phyloP scores from a whole-genome alignment of 2,888 invertebrate species.

The Incurvaria masculella region DNA sequence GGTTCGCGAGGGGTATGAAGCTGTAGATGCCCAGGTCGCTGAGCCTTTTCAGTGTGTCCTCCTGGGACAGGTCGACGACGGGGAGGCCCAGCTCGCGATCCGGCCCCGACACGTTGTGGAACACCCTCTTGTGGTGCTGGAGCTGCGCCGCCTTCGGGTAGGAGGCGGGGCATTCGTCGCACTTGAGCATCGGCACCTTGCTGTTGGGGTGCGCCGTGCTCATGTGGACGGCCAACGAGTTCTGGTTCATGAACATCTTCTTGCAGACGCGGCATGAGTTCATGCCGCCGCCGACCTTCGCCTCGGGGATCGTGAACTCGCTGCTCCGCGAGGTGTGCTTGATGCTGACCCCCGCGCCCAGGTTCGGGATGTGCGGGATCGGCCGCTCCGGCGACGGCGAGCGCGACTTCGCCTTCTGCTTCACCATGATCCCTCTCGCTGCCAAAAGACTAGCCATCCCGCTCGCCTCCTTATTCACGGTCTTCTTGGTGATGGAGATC shows the following conservation, averaged over 20 bases:
- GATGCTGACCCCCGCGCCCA: constrained; percentile 50
- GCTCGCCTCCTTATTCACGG: constrained; percentile 66
- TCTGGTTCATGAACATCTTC: constrained; percentile 45
- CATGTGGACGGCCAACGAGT: constrained; percentile 38
- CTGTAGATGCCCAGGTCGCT: constrained; percentile 67
- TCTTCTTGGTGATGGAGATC: constrained; percentile 64
- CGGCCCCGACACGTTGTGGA: constrained; percentile 44
- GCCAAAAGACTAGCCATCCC: constrained; percentile 76
- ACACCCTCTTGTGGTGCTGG: constrained; percentile 54
- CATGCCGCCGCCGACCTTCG: constrained; percentile 41
- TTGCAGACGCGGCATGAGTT: constrained; percentile 41
- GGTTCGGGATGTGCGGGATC: constrained; percentile 43
- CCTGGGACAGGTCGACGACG: constrained; percentile 68
- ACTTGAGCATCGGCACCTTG: constrained; percentile 51
- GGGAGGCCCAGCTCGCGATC: constrained; percentile 66
- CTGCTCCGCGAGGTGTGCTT: constrained; percentile 50
- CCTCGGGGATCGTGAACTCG: constrained; percentile 43
- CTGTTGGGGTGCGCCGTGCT: constrained; percentile 37
- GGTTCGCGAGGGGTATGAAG: constrained; percentile 69
- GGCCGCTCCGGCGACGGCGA: constrained; percentile 44
- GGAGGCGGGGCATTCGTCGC: constrained; percentile 69
- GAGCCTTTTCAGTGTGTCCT: constrained; percentile 61
- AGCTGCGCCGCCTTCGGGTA: constrained; percentile 69
- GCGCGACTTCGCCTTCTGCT: constrained; percentile 58
- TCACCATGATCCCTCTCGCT: constrained; percentile 74